Evolutionary conservation across 2,113 vertebrate species (phyloP).

Genomic region (Anarhynchus alexandrinus): DNA sequence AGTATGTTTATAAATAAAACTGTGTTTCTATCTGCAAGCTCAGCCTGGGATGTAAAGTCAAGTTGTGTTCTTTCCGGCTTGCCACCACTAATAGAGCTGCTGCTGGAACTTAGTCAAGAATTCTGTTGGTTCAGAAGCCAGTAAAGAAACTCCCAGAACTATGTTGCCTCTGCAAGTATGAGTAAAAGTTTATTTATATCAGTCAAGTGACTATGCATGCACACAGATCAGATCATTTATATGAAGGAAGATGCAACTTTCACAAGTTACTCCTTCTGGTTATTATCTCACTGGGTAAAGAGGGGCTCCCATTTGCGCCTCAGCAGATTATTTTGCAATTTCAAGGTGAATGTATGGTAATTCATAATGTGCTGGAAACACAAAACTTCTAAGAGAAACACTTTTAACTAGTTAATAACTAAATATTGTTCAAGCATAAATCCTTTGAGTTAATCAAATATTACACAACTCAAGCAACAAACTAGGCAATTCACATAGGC

Average conservation of each 20-base stretch:
- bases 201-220: background rate
- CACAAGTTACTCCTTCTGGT: background rate
- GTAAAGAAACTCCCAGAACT: background rate
- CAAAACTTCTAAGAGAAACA: background rate
- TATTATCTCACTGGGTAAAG: background rate
- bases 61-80: background rate
- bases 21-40: background rate
- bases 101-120: constrained; percentile 37
- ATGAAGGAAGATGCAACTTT: background rate
- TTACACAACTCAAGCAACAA: background rate
- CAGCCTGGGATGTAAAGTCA: background rate
- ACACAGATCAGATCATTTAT: background rate
- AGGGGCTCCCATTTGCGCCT: background rate
- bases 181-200: constrained; percentile 36
- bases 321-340: background rate
- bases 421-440: background rate
- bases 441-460: background rate
- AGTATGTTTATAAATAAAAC: background rate
- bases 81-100: background rate
- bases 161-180: background rate
- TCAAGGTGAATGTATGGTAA: background rate
- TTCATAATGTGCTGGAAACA: background rate
- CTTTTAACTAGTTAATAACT: background rate
- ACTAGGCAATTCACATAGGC: background rate
- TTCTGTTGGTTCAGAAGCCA: constrained; percentile 40